Base-by-base conservation (phyloP, 2,797 vertebrate species). In the Meriones psammophilus region DNA sequence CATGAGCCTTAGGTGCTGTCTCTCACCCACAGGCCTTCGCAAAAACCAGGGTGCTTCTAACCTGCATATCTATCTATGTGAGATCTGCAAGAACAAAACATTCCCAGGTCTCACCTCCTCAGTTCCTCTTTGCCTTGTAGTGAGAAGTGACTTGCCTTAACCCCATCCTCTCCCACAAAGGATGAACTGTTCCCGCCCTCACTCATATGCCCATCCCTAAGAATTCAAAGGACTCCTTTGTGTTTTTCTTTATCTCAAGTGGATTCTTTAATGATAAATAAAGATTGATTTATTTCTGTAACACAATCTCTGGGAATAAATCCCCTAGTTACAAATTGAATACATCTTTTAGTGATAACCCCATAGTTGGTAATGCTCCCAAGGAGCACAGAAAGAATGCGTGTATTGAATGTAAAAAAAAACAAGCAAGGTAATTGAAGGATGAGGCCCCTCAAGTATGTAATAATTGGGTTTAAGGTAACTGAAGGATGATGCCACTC, bases 321-420 rank as follows among this genome's bases (percentile, higher is more conserved):
- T 58, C 66, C 28, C 4, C 30, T n/a, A 69, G 30, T 54, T 20
- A 8, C 96, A 95, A 33, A 3, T 84, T 95, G n/a, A 91, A 5
- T 50, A 54, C 64, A 89, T 58, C 22, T 92, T 39, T 89, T 87
- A 81, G 50, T 94, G 36, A 50, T 92, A 91, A 78, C 71, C 28
- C 68, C 54, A 76, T 85, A 73, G 20, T 92, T 92, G 58, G 22
- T 78, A n/a, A n/a, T 62, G 28, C 74, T 93, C 85, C 62, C 69
- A 64, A 85, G 28, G 74, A 88, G 5, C 3, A 5, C 73, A 46
- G 95, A 69, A 94, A 39, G 93, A 69, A 94, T 9, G 78, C 42
- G 33, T 86, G 58, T 12, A 73, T 50, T 18, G n/a, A 4, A 24
- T 73, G 68, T 42, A 77, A 94, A 91, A 83, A 22, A 85, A 26